Base-by-base conservation (phyloP, 2,888 invertebrate species). In the Epistrophella euchroma region DNA sequence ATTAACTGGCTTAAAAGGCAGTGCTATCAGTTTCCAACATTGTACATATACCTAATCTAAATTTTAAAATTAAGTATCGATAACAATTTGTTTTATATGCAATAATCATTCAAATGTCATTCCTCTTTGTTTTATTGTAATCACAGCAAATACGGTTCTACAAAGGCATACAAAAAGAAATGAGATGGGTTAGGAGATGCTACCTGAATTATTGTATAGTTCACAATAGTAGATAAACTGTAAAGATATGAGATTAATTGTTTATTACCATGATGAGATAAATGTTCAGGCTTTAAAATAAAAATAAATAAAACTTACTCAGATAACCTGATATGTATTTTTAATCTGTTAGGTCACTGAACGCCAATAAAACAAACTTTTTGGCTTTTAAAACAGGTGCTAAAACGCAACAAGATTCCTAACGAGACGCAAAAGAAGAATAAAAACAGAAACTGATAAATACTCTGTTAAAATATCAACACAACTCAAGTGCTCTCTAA, bases 41-140 rank as follows among this genome's bases (percentile, higher is more conserved):
- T 15, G 56, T 75, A n/a, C n/a, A n/a, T n/a, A n/a, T n/a, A n/a
- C n/a, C n/a, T n/a, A 71, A 71, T 83, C 78, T 55, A 19, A 43
- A 71, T 45, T 60, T 60, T 66, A 66, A 75, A 79, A 75, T 58
- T 50, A 62, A 58, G 64, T 71, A 72, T 82, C 72, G 56, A 32
- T 82, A 50, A 9, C 56, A 75, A 50, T 28, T 19, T 60, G 13
- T 47, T 28, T 25, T 25, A 22, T 11, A 32, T 32, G 35, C 13
- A n/a, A 15, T 6, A 13, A 66, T 32, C 43, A 62, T 62, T 47
- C 22, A 45, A 45, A 47, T 35, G 66, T 75, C 68, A 60, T 60
- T 66, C 37, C 11, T 25, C 64, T 47, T 62, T 70, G 15, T 55
- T 74, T 70, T 66, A 43, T 64, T 35, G 15, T 7, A 52, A 60